Percentiles rank a stretch among this genome's conserved stretches.
These are phyloP conservation scores for Caenorhabditis inopinata DNA, from an alignment of 1,140 invertebrate species.

Conservation along the genomic window DNA sequence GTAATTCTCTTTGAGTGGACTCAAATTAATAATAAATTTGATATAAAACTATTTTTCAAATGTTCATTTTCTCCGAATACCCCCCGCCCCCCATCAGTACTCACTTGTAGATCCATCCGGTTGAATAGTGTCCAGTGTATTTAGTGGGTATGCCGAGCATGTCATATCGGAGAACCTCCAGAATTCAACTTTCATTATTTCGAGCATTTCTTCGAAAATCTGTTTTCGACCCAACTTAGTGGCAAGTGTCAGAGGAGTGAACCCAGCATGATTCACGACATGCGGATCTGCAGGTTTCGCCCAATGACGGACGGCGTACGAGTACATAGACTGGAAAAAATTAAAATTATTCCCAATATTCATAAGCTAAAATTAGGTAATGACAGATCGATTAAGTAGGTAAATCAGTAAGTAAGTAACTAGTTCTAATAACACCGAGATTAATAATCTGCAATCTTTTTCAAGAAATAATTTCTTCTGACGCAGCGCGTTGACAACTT, in stretches of 20 bases:
- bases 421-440: too few relatives aligned
- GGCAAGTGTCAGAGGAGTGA: constrained; percentile 90
- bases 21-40: too few relatives aligned
- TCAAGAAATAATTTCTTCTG: too few relatives aligned
- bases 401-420: too few relatives aligned
- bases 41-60: too few relatives aligned
- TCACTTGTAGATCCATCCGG: constrained; percentile 90
- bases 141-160: constrained; percentile 94
- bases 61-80: too few relatives aligned
- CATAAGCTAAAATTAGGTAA: too few relatives aligned
- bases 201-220: constrained; percentile 96
- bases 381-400: too few relatives aligned
- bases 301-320: constrained; percentile 90
- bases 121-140: constrained; percentile 88
- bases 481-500: too few relatives aligned
- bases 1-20: too few relatives aligned
- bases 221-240: constrained; percentile 90
- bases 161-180: constrained; percentile 98
- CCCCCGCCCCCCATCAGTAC: constrained; percentile 67
- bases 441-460: too few relatives aligned
- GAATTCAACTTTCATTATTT: constrained; percentile 89
- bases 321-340: constrained; percentile 87
- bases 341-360: too few relatives aligned
- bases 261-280: constrained; percentile 80
- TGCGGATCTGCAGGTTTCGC: constrained; percentile 86